Percentiles rank a stretch among this genome's conserved stretches.
phyloP scores from a whole-genome alignment of 2,888 invertebrate genomes.

The Omphaloscelis lunosa region DNA sequence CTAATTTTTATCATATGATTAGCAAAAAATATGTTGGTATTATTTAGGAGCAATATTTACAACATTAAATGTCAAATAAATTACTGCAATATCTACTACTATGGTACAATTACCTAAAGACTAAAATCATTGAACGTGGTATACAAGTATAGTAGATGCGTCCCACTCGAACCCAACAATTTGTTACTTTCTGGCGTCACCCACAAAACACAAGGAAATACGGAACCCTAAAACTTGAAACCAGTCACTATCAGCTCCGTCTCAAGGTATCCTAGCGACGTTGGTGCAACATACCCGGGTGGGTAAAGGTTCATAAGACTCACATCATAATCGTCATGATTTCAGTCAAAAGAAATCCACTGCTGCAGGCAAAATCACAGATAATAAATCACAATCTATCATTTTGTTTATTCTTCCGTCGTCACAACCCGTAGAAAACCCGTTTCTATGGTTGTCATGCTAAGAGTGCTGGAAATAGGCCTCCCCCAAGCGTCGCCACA shows the following conservation, averaged over 20 bases:
- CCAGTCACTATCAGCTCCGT: background rate
- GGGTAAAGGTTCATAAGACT: background rate
- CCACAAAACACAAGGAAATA: background rate
- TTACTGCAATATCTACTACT: background rate
- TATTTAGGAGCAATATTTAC: background rate
- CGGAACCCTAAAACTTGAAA: background rate
- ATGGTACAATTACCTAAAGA: background rate
- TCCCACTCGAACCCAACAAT: too few relatives aligned
- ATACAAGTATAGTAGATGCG: background rate
- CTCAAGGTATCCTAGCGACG: background rate
- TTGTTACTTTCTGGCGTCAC: background rate
- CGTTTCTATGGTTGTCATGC: too few relatives aligned
- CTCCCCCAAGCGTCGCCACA: too few relatives aligned
- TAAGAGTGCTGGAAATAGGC: background rate
- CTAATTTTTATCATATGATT: background rate
- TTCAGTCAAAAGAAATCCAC: too few relatives aligned
- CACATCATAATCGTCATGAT: background rate
- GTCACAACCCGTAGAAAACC: too few relatives aligned
- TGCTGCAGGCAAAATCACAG: too few relatives aligned
- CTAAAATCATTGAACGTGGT: background rate
- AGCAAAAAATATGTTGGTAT: too few relatives aligned
- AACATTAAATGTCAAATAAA: background rate
- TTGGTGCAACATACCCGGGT: background rate
- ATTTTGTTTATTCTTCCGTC: too few relatives aligned
- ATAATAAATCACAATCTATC: too few relatives aligned